Evolutionary conservation across 2,113 vertebrate genomes (phyloP).

Genomic region (Rhadina sibilatrix): DNA sequence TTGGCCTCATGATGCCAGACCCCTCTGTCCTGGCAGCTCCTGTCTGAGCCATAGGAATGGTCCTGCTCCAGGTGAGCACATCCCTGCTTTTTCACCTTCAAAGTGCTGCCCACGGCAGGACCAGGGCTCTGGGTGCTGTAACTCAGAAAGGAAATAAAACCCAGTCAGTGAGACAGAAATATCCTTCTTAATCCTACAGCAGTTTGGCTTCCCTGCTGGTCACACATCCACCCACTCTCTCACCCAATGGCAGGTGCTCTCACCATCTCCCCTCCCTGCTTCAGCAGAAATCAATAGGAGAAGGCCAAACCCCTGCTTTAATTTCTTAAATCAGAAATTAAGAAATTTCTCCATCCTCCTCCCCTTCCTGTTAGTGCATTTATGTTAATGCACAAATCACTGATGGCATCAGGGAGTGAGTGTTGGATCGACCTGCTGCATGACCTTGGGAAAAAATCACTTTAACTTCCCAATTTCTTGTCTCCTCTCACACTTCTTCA

Average conservation of each 20-base stretch:
- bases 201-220: neutral
- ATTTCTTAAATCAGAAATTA: neutral
- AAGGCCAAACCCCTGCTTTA: neutral
- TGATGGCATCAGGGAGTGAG: neutral
- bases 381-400: neutral
- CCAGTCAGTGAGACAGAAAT: conserved; percentile 39
- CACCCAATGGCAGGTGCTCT: conserved; percentile 31
- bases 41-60: fast-evolving
- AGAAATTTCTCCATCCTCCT: neutral
- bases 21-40: neutral
- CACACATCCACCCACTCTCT: conserved; percentile 36
- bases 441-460: neutral
- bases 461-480: neutral
- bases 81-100: neutral
- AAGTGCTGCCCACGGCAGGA: neutral
- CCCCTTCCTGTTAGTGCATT: neutral
- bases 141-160: conserved; percentile 48
- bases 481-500: neutral
- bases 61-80: neutral
- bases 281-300: neutral
- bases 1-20: neutral
- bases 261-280: neutral
- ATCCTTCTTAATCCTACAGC: conserved; percentile 57
- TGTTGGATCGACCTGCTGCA: neutral
- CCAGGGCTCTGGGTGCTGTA: neutral